Evolutionary conservation across 2,113 vertebrate genomes (phyloP).

Genomic region (Xiphophorus couchianus): DNA sequence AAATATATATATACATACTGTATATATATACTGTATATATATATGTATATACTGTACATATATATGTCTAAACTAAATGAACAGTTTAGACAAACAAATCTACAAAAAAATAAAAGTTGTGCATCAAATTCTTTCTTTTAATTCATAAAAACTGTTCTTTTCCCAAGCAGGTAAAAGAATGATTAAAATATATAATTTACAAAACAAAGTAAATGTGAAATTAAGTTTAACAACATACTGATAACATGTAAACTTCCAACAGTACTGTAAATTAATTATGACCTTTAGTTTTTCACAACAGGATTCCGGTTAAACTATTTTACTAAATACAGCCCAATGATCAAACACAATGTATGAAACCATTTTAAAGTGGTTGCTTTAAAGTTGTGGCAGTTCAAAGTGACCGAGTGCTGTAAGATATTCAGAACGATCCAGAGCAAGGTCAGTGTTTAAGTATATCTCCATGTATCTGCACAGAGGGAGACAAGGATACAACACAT

Average conservation of each 20-base stretch:
- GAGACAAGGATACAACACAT: slow-evolving; percentile 75
- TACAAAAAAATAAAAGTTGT: too few species aligned
- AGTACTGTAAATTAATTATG: slow-evolving; percentile 17
- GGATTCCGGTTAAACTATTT: slow-evolving; percentile 15
- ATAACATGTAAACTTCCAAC: not conserved
- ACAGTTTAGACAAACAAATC: too few species aligned
- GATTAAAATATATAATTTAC: too few species aligned
- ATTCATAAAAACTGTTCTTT: too few species aligned
- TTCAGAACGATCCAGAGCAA: slow-evolving; percentile 77
- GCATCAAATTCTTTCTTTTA: too few species aligned
- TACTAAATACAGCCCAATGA: slow-evolving; percentile 43
- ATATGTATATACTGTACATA: too few species aligned
- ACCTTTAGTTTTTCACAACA: not conserved
- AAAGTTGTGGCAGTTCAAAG: slow-evolving; percentile 84
- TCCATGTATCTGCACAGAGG: slow-evolving; percentile 65
- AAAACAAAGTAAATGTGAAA: too few species aligned
- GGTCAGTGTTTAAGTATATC: slow-evolving; percentile 78
- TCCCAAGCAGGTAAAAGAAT: too few species aligned
- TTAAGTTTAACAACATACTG: too few species aligned
- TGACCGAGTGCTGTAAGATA: slow-evolving; percentile 76
- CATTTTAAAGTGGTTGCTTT: slow-evolving; percentile 77
- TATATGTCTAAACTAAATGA: too few species aligned
- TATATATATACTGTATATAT: too few species aligned
- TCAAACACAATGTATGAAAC: slow-evolving; percentile 62
- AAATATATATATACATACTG: too few species aligned